Base-by-base conservation (phyloP, 2,113 vertebrate genomes). In the Corythornis madagascariensis region DNA sequence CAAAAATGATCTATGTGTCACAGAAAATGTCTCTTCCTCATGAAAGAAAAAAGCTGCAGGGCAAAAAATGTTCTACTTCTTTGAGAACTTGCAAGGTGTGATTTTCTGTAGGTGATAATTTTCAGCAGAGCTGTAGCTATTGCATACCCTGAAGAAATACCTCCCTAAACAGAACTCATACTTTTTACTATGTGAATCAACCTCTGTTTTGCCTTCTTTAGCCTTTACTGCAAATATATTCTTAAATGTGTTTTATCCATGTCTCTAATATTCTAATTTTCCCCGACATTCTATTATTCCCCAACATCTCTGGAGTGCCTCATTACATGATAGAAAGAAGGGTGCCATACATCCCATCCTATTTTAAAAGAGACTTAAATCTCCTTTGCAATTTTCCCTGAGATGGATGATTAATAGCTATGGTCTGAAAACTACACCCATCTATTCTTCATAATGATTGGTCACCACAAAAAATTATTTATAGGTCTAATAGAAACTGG, bases 391-490 rank as follows among this genome's bases (percentile, higher is more conserved):
- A 63, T 82, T 94, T 87, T 78, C 64, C 59, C 38, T 66, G 16
- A 70, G 50, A 74, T 82, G 40, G 63, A 72, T 38, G 13, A 16
- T 89, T 94, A 94, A 91, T 38, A 76, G 6, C 55, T 94, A 22
- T 55, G 29, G 52, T 90, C 89, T 88, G 93, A 96, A 96, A 97
- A 96, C 80, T 45, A 86, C 63, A 47, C 11, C 61, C 57, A 73
- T 89, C 59, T 96, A 84, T 88, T 83, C 89, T 91, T 95, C 29
- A 28, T 88, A 92, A 90, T 88, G 42, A 84, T 87, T 93, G 89
- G 38, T 83, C 87, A 85, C 22, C 63, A 73, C 26, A 86, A 50
- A 69, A 71, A 92, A 89, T 17, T 52, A 21, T 64, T 90, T 86
- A 42, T 57, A 67, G 48, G 7, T 22, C 83, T 35, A 88, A 95